Base-by-base conservation (phyloP, 1,140 invertebrate genomes). In the Polyergus mexicanus region DNA sequence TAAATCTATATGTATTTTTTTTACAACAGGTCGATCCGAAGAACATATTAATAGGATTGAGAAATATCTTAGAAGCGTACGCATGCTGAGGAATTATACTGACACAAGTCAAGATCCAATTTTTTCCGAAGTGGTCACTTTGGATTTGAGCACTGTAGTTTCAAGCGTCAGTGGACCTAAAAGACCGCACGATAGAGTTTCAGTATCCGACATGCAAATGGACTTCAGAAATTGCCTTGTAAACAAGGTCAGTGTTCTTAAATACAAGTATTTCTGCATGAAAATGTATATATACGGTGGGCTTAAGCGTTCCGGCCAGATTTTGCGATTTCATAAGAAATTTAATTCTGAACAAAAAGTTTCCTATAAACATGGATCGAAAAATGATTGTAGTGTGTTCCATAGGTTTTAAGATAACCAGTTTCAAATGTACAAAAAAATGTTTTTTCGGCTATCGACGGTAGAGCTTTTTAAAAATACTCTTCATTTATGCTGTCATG, bases 161-260 rank as follows among this genome's bases (percentile, higher is more conserved):
- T 98, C 99, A 3, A 99, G 98, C 75, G 97, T 99, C 0, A 99
- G 98, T 89, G 99, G 99, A 10, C 99, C 99, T 0, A 99, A 99
- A 94, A 95, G 99, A 87, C 99, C 99, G 0, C 99, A 99, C 90
- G 99, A 99, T 95, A 96, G 98, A 69, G 98, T 99, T 3, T 96
- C 98, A 0, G 98, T 99, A 0, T 95, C 96, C 0, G 97, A 98
- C 47, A 99, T 99, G 98, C 98, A 99, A 92, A 92, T 95, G 41
- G 99, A 99, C 94, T 99, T 99, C 94, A 94, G 96, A 10, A 95
- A 96, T 0, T 99, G 98, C 91, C 96, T 99, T 0, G 96, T 96
- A n/a, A 99, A 97, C 92, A 99, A 99, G 96, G 98, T 98, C 96
- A 95, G 95, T 93, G 3, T 13, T 44, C 19, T 81, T 11, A 60